These are phyloP conservation scores for Cacajao melanocephalus DNA, from an alignment of 2,797 vertebrate genomes.

Conservation along the genomic window DNA sequence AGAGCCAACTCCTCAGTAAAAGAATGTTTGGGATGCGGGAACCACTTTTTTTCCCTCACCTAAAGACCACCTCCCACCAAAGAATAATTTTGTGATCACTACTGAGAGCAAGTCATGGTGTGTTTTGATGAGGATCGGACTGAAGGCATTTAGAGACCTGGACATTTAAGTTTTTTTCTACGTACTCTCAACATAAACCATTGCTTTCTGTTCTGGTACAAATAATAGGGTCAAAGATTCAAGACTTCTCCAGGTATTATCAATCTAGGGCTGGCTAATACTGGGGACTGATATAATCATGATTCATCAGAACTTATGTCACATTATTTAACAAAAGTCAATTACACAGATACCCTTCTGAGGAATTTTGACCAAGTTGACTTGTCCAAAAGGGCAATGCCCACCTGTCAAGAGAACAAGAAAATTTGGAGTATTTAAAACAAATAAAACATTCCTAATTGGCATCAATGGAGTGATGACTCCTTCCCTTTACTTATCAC, in stretches of 20 bases:
- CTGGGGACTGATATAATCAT: background rate
- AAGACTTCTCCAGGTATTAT: background rate
- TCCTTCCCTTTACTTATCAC: background rate
- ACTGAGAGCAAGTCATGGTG: background rate
- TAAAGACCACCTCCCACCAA: background rate
- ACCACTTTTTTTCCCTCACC: background rate
- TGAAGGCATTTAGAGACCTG: background rate
- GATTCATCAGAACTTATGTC: background rate
- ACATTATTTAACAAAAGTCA: background rate
- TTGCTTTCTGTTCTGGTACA: background rate
- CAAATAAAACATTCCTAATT: conserved; percentile 1
- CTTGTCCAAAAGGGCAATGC: background rate
- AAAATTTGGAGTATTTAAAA: background rate
- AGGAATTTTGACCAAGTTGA: background rate
- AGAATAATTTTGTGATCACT: background rate
- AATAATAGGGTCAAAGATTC: background rate
- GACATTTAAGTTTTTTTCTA: background rate
- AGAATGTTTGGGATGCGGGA: background rate
- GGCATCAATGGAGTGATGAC: background rate
- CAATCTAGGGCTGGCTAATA: background rate
- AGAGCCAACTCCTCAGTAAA: background rate
- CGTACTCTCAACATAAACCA: background rate
- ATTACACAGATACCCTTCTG: background rate
- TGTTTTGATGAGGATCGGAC: background rate
- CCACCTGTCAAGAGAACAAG: background rate